A percentile compares a stretch with the other conserved stretches of the same genome.
These are phyloP conservation scores for Caenorhabditis sp. DNA, from an alignment of 2,888 invertebrate species.

Conservation along the genomic window DNA sequence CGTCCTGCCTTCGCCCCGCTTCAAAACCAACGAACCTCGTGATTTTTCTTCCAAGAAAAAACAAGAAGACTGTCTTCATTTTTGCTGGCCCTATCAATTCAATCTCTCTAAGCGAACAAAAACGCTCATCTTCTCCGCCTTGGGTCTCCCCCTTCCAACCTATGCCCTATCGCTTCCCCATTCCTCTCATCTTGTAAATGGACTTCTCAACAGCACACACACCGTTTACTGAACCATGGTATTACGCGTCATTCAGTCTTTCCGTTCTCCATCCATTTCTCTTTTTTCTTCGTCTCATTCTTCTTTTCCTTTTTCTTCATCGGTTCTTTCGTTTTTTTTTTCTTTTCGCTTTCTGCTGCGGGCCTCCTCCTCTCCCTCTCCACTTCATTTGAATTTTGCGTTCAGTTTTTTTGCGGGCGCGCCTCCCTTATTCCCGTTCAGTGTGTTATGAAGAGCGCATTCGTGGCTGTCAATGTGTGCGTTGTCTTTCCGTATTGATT, in stretches of 20 bases:
- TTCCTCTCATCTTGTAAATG: not conserved
- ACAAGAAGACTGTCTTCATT: constrained; percentile 1
- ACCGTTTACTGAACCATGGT: not conserved
- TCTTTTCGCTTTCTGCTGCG: too few species aligned
- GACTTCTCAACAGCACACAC: not conserved
- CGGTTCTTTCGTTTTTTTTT: not conserved
- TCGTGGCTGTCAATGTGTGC: constrained; percentile 17
- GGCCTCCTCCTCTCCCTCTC: not conserved
- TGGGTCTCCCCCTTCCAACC: not conserved
- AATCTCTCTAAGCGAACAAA: not conserved
- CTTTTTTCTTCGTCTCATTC: constrained; percentile 1
- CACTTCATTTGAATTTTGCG: constrained; percentile 27
- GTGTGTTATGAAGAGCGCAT: constrained; percentile 21
- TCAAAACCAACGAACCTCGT: constrained; percentile 4
- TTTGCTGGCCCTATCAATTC: not conserved
- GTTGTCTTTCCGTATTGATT: constrained; percentile 18
- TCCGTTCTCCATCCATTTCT: constrained; percentile 5
- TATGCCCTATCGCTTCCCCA: not conserved
- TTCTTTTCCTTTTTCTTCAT: too few species aligned
- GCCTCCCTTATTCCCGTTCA: constrained; percentile 10
- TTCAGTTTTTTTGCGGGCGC: constrained; percentile 22
- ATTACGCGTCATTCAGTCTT: not conserved
- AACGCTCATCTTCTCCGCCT: not conserved
- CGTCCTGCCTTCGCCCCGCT: not conserved
- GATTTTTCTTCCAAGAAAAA: constrained; percentile 5